phyloP scores from a whole-genome alignment of 2,888 invertebrate genomes.

The Syrphus vitripennis region DNA sequence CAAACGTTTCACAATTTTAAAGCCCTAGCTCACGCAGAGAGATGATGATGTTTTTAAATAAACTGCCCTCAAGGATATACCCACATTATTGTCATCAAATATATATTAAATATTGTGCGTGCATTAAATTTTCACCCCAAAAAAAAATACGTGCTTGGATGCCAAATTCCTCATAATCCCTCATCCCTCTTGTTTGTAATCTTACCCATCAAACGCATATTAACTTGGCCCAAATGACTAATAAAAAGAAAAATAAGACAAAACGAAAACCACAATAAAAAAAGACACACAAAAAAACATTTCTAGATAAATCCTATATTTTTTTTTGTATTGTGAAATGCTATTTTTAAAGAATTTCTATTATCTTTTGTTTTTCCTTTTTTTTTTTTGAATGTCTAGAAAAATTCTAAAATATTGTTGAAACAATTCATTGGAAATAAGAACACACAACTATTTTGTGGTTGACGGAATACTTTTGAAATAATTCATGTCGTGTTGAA shows the following conservation, averaged over 20 bases:
- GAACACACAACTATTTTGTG: background rate
- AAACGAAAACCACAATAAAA: background rate
- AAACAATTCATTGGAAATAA: constrained; percentile 23
- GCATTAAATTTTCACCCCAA: constrained; percentile 3
- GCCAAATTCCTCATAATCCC: constrained; percentile 5
- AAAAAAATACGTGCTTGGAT: constrained; percentile 47
- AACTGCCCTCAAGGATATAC: background rate
- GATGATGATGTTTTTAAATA: background rate
- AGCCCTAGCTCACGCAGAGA: background rate
- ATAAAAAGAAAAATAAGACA: constrained; percentile 8
- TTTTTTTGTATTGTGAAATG: background rate
- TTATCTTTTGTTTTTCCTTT: constrained; percentile 5
- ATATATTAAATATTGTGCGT: constrained; percentile 30
- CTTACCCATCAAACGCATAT: background rate
- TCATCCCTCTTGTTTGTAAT: background rate
- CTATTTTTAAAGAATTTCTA: constrained; percentile 54
- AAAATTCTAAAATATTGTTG: background rate
- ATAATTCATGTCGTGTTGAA: background rate
- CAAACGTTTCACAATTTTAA: background rate
- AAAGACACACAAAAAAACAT: background rate
- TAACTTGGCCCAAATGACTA: constrained; percentile 28
- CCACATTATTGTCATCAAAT: constrained; percentile 1
- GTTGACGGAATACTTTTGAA: constrained; percentile 24
- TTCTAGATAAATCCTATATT: constrained; percentile 23
- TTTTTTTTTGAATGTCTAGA: background rate